These are phyloP conservation scores for Chironomus tentans DNA, from an alignment of 2,888 invertebrate genomes.

Conservation along the genomic window DNA sequence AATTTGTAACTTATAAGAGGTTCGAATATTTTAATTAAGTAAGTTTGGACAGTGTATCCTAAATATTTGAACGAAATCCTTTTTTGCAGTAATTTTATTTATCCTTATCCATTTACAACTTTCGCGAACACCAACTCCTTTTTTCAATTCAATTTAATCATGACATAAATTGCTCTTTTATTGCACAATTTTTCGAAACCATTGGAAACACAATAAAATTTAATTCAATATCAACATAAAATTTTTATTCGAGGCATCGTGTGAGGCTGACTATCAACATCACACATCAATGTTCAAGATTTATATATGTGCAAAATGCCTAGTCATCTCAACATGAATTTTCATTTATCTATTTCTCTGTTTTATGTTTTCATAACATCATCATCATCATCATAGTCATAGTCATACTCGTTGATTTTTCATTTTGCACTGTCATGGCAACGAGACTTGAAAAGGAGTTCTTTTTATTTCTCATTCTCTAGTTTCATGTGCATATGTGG, in stretches of 20 bases:
- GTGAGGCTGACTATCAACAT: neutral
- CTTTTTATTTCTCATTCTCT: neutral
- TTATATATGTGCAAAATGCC: neutral
- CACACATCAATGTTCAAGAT: neutral
- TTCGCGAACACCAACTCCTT: too few species aligned
- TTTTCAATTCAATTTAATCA: too few species aligned
- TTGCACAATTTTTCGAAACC: neutral
- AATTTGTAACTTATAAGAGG: too few species aligned
- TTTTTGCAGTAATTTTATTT: too few species aligned
- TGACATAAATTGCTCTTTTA: too few species aligned
- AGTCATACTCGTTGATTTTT: neutral
- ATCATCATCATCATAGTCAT: neutral
- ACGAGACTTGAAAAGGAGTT: conserved; percentile 3
- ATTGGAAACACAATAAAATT: neutral
- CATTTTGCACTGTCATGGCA: conserved; percentile 16
- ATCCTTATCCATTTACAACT: too few species aligned
- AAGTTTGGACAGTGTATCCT: too few species aligned
- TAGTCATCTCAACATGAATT: conserved; percentile 4
- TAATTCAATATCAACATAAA: too few species aligned
- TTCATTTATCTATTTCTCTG: neutral
- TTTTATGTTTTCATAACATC: neutral
- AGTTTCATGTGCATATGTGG: neutral
- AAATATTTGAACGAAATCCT: too few species aligned
- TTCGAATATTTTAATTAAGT: too few species aligned
- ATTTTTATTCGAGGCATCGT: neutral